Base-by-base conservation (phyloP, 2,113 vertebrate species). In the Emydura subglobosa region DNA sequence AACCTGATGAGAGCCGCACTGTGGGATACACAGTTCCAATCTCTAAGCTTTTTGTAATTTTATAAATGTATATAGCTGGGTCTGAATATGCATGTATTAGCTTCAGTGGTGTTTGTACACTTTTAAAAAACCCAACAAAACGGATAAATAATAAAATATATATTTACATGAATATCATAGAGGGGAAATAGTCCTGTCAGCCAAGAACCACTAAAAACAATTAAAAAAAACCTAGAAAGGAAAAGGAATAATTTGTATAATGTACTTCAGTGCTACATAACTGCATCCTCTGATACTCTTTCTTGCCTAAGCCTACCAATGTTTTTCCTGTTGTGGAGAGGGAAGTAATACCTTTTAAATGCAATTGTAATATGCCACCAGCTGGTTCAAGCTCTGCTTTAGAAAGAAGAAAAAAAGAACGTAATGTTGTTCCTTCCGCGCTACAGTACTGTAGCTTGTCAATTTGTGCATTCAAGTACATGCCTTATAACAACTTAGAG, bases 61-160 rank as follows among this genome's bases (percentile, higher is more conserved):
- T 68, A n/a, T n/a, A 68, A n/a, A 68, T 79, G 61, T 82, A 82
- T 4, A 3, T 55, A 21, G 65, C 4, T 16, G 59, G 7, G 16
- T 57, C 39, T 57, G 12, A 25, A 29, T 10, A 25, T 19, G 5
- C 85, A 47, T 84, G 17, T 44, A 5, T 39, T 0, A 0, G 21
- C 25, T 53, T 61, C 54, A 55, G 1, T 2, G 0, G 3, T 11
- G 34, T 0, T 24, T 72, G 42, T 49, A 12, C 31, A 16, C 1
- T 0, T 50, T 5, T 13, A 3, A 0, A 1, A 22, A 51, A 16
- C 10, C 0, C 21, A 16, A 16, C 42, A 44, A 44, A 76, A 76
- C 13, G 39, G 39, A 44, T 27, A 44, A 47, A 78, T 74, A 74
- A 74, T 4, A 39, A 74, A 42, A 24, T 42, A 39, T 39, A 76